Evolutionary conservation across 2,113 vertebrate species (phyloP).

Genomic region (Microcebus griseorufus): DNA sequence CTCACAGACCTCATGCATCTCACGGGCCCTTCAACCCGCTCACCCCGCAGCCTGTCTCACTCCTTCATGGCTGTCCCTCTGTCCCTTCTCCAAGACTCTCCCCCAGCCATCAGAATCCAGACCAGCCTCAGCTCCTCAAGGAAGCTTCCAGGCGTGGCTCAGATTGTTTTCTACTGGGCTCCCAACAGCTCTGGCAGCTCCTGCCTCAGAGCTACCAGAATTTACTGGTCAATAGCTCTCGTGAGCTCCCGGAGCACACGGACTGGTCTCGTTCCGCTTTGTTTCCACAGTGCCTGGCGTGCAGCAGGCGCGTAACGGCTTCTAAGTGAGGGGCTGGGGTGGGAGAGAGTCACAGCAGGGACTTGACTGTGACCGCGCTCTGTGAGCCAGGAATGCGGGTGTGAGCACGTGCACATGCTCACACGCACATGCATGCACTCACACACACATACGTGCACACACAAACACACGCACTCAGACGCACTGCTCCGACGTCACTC

Average conservation of each 20-base stretch:
- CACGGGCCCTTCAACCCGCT: no score
- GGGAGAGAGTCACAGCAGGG: background rate
- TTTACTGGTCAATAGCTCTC: background rate
- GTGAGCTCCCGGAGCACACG: background rate
- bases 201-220: background rate
- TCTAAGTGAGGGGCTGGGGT: background rate
- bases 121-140: background rate
- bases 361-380: accelerated
- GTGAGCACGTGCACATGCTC: background rate
- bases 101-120: background rate
- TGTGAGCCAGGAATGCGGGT: background rate
- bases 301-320: background rate
- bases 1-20: background rate
- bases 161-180: background rate
- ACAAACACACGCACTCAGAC: background rate
- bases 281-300: background rate
- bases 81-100: background rate
- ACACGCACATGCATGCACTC: background rate
- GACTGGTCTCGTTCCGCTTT: background rate
- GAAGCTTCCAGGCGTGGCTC: background rate
- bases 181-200: background rate
- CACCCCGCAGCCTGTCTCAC: background rate
- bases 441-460: background rate
- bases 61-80: background rate
- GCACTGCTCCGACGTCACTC: background rate